Evolutionary conservation across 2,888 invertebrate genomes (phyloP), one percentile per base, ranked within the genome.

Genomic region (Geotrupes spiniger): DNA sequence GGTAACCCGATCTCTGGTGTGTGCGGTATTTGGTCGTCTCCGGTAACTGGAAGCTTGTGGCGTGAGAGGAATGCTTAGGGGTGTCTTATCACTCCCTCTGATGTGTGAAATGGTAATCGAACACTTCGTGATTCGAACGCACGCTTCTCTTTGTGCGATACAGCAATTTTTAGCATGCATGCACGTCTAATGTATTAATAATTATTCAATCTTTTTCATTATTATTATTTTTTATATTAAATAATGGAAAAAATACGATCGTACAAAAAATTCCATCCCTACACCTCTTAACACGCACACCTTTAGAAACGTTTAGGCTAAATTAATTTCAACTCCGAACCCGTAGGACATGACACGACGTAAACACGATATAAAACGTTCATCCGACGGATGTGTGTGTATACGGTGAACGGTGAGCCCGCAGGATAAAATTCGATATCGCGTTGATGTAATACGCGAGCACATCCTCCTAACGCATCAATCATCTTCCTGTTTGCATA

Each of bases 401-500:
- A n/a, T 16, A 21, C n/a, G 25, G 16, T 12, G 5, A 33, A 11
- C 5, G 11, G 12, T 5, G 12, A 21, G 12, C 48, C 48, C 48
- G 49, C 49, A 49, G 49, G 42, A 49, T 49, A 33, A 33, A 38
- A 47, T 33, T 36, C 41, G 36, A 41, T 47, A 47, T 44, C 46
- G 40, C 33, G 46, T 41, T 33, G 43, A 21, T 38, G 43, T 39
- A 42, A 43, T 49, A 49, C 43, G 49, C 43, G 49, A 17, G 21
- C 21, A 17, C 42, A 39, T 49, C 46, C 53, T 51, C 46, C 49
- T 46, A 41, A 53, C 39, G 49, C 57, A 60, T 60, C 59, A 58
- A 60, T 60, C 60, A 60, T 60, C 57, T 55, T 57, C 60, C 58
- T 60, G 60, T 60, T 60, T 60, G 58, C 60, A 60, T 60, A 60